These are phyloP conservation scores for Eupithecia pulchellata DNA, from an alignment of 2,888 invertebrate species.

Conservation along the genomic window DNA sequence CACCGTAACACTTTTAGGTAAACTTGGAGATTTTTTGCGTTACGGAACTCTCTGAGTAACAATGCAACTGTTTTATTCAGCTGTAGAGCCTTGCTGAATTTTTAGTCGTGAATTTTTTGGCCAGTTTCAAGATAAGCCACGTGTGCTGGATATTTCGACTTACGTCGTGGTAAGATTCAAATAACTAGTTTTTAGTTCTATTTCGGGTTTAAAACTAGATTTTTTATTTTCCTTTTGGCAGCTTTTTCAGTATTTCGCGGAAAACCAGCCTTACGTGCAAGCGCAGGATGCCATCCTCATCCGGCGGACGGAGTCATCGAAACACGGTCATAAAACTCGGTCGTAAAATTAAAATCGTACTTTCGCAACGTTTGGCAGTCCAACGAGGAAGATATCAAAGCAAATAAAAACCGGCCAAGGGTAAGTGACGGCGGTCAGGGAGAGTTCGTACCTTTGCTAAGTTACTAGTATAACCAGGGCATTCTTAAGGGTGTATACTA, in stretches of 20 bases:
- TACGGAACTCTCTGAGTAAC: too few relatives aligned
- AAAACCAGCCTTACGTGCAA: conserved; percentile 17
- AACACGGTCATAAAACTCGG: conserved; percentile 48
- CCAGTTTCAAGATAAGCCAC: too few relatives aligned
- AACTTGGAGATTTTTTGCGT: too few relatives aligned
- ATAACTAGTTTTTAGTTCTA: too few relatives aligned
- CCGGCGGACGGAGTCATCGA: conserved; percentile 51
- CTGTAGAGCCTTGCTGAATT: too few relatives aligned
- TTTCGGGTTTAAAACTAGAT: background rate
- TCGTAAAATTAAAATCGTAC: conserved; percentile 49
- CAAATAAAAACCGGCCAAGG: conserved; percentile 16
- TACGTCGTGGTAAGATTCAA: too few relatives aligned
- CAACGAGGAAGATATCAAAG: conserved; percentile 41
- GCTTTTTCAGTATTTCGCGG: background rate
- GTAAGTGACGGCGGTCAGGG: background rate
- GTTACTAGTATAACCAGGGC: background rate
- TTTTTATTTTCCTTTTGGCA: too few relatives aligned
- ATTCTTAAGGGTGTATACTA: too few relatives aligned
- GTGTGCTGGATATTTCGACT: too few relatives aligned
- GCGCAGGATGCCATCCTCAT: conserved; percentile 43
- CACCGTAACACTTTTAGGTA: too few relatives aligned
- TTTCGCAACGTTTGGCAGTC: conserved; percentile 43
- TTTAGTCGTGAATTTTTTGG: too few relatives aligned
- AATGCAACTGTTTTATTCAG: too few relatives aligned
- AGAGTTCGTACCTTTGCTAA: background rate